These are phyloP conservation scores for Dromaius novaehollandiae DNA, from an alignment of 2,113 vertebrate species.

Conservation along the genomic window DNA sequence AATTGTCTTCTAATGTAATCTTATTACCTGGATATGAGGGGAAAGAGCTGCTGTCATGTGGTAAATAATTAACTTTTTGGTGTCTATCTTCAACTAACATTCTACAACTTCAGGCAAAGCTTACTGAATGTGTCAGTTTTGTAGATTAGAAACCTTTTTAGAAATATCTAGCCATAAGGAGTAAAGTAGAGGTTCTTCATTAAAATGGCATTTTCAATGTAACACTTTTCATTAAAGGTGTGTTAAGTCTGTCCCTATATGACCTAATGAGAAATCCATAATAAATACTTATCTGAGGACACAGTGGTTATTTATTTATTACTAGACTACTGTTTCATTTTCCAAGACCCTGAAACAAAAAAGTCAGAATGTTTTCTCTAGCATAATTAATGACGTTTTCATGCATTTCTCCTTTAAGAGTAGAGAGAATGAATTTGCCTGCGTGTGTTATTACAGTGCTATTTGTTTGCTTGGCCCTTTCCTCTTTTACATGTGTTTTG, in stretches of 20 bases:
- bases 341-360: not conserved
- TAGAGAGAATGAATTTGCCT: not conserved
- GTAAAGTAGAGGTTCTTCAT: not conserved
- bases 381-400: not conserved
- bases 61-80: not conserved
- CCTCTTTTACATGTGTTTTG: not conserved
- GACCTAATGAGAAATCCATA: not conserved
- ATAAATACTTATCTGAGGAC: not conserved
- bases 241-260: not conserved
- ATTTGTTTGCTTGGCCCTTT: not conserved
- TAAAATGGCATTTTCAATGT: slow-evolving; percentile 8
- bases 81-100: not conserved
- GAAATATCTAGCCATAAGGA: not conserved
- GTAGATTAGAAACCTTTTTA: not conserved
- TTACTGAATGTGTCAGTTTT: not conserved
- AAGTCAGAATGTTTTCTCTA: not conserved
- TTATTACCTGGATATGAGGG: not conserved
- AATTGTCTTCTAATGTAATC: not conserved
- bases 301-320: not conserved
- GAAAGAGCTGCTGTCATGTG: not conserved
- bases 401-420: not conserved
- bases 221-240: not conserved
- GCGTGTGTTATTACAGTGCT: not conserved
- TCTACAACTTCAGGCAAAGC: not conserved
- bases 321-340: not conserved